Conservation (phyloP, 2,888 invertebrate genomes). For the Eledona agricola region DNA sequence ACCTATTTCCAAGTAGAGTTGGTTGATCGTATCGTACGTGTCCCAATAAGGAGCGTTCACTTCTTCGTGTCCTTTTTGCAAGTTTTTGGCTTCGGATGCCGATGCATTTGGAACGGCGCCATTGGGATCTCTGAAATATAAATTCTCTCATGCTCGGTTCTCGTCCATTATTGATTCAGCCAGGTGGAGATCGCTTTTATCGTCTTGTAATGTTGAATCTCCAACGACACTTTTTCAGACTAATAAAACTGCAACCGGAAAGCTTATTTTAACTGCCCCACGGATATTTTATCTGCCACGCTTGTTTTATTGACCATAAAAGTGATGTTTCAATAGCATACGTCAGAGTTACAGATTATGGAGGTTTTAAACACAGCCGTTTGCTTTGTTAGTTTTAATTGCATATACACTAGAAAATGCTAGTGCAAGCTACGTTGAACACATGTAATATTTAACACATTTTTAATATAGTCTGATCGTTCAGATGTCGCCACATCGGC, state of each 20-base stretch:
- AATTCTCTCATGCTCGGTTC: not conserved
- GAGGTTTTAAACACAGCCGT: conserved; percentile 33
- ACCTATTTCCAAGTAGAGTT: conserved; percentile 85
- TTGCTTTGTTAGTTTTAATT: conserved; percentile 30
- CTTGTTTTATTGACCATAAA: conserved; percentile 42
- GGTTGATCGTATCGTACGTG: conserved; percentile 89
- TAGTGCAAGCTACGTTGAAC: too few species aligned
- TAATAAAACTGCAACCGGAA: conserved; percentile 27
- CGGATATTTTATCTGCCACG: conserved; percentile 26
- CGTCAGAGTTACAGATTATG: conserved; percentile 37
- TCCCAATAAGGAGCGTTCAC: conserved; percentile 82
- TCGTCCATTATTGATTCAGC: conserved; percentile 12
- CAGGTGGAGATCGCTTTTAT: conserved; percentile 26
- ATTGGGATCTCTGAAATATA: conserved; percentile 73
- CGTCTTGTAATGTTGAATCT: conserved; percentile 5
- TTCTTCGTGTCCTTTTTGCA: conserved; percentile 46
- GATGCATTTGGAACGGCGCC: conserved; percentile 60
- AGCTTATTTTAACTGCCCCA: conserved; percentile 21
- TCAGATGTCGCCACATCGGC: too few species aligned
- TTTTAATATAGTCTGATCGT: too few species aligned
- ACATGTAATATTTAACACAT: too few species aligned
- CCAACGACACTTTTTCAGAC: conserved; percentile 13
- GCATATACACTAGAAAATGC: conserved; percentile 10
- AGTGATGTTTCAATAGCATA: conserved; percentile 40
- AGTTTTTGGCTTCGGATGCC: conserved; percentile 53